phyloP scores from a whole-genome alignment of 2,888 invertebrate genomes.

The Plebejus argus region DNA sequence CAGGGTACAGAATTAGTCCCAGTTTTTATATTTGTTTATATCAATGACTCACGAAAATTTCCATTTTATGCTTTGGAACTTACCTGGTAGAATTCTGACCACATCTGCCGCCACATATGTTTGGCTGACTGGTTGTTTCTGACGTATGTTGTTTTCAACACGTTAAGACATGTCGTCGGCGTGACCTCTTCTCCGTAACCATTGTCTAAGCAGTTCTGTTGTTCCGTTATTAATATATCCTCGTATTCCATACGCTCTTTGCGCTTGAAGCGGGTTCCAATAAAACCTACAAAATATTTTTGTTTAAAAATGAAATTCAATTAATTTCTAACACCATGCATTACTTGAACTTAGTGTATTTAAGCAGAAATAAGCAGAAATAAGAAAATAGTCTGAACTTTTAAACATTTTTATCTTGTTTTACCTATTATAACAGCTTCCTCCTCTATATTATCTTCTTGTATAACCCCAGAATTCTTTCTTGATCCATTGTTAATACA shows the following conservation, averaged over 20 bases:
- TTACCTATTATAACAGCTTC: slow-evolving; percentile 71
- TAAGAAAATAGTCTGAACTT: not conserved
- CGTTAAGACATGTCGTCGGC: slow-evolving; percentile 69
- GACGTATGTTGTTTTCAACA: slow-evolving; percentile 67
- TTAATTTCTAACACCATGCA: not conserved
- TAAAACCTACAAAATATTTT: slow-evolving; percentile 49
- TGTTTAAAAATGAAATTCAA: not conserved
- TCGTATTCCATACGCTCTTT: slow-evolving; percentile 75
- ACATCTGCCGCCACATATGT: slow-evolving; percentile 55
- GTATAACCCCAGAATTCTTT: slow-evolving; percentile 71
- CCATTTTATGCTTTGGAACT: slow-evolving; percentile 32
- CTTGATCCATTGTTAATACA: slow-evolving; percentile 83
- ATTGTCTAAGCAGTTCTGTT: slow-evolving; percentile 62
- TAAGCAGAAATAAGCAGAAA: too few species aligned
- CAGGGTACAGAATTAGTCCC: not conserved
- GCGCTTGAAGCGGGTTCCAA: slow-evolving; percentile 69
- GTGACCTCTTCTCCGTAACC: slow-evolving; percentile 59
- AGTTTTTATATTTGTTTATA: not conserved
- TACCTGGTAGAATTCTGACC: slow-evolving; percentile 60
- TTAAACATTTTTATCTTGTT: slow-evolving; percentile 27
- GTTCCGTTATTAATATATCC: slow-evolving; percentile 67
- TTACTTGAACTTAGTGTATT: not conserved
- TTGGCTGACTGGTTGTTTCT: slow-evolving; percentile 53
- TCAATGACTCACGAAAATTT: not conserved
- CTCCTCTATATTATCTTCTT: slow-evolving; percentile 65